A percentile compares a stretch with the other conserved stretches of the same genome.
Conservation (phyloP, 2,797 vertebrate species). For the Coregonus suidteri region DNA sequence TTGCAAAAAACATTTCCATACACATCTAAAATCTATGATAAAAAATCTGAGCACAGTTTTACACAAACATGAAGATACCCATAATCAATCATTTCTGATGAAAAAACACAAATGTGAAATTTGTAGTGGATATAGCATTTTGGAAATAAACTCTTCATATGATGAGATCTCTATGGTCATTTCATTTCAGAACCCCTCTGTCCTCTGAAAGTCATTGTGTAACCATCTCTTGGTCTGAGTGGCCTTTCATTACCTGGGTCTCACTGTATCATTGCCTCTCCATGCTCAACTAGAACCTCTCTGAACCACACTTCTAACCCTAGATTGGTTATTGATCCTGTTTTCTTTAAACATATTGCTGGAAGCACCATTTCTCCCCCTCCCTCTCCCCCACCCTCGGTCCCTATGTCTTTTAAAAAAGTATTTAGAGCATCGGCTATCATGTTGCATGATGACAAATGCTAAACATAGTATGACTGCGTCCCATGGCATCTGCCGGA, state of each 20-base stretch:
- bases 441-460: slow-evolving; percentile 73
- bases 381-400: not conserved
- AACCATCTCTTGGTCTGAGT: slow-evolving; percentile 21
- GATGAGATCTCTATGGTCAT: not conserved
- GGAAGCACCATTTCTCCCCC: slow-evolving; percentile 39
- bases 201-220: slow-evolving; percentile 28
- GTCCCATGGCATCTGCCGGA: slow-evolving; percentile 53
- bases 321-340: slow-evolving; percentile 82
- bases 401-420: slow-evolving; percentile 34
- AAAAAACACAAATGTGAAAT: too few relatives aligned
- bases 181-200: not conserved
- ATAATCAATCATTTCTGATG: too few relatives aligned
- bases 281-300: slow-evolving; percentile 61
- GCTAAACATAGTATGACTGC: slow-evolving; percentile 58
- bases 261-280: slow-evolving; percentile 64
- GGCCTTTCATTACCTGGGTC: slow-evolving; percentile 49
- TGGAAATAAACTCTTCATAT: too few relatives aligned
- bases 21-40: not conserved
- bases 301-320: slow-evolving; percentile 38
- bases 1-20: too few relatives aligned
- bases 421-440: slow-evolving; percentile 13
- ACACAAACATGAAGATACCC: too few relatives aligned
- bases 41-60: too few relatives aligned
- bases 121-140: too few relatives aligned
- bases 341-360: slow-evolving; percentile 66